These are phyloP conservation scores for Hiodon tergisus DNA, from an alignment of 2,113 vertebrate species.

Conservation along the genomic window DNA sequence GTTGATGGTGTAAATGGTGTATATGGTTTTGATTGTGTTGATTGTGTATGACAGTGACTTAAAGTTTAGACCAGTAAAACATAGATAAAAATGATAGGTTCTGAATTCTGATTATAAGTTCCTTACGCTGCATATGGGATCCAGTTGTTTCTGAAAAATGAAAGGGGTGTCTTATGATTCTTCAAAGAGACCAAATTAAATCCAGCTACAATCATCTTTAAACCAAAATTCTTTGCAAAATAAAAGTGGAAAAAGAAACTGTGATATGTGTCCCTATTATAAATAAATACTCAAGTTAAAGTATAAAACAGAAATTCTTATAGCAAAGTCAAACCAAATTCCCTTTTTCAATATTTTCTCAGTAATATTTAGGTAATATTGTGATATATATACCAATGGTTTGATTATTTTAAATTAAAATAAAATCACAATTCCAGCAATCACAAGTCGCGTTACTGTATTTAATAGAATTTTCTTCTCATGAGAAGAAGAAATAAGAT, in stretches of 20 bases:
- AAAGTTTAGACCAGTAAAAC: not conserved
- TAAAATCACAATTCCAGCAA: too few species aligned
- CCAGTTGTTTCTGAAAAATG: conserved; percentile 14
- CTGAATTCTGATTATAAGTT: conserved; percentile 7
- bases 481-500: too few species aligned
- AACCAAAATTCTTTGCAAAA: not conserved
- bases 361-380: too few species aligned
- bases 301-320: not conserved
- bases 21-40: too few species aligned
- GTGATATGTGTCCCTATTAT: not conserved
- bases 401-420: too few species aligned
- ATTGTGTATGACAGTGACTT: not conserved
- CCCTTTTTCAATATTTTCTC: too few species aligned
- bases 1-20: too few species aligned
- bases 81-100: not conserved
- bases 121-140: conserved; percentile 7
- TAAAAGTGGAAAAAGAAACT: conserved; percentile 1
- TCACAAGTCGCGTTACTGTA: too few species aligned
- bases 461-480: too few species aligned
- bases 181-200: conserved; percentile 18
- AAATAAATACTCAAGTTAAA: not conserved
- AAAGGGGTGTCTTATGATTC: not conserved
- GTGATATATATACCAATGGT: too few species aligned
- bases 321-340: too few species aligned
- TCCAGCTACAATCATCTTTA: not conserved